phyloP scores from a whole-genome alignment of 2,888 invertebrate species.

The Agonopterix arenella region DNA sequence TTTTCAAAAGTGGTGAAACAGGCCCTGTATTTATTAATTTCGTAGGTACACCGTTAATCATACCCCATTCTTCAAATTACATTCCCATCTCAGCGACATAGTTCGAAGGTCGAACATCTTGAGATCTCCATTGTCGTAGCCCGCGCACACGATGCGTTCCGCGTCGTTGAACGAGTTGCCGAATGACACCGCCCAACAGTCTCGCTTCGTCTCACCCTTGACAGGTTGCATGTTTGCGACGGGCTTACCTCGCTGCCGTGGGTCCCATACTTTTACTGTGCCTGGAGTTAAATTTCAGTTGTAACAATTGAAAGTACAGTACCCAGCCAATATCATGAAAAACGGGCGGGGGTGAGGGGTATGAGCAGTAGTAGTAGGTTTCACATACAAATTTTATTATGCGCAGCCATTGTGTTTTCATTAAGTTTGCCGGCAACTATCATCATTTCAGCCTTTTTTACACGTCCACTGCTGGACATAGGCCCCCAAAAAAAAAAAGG shows the following conservation, averaged over 20 bases:
- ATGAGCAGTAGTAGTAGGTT: too few relatives aligned
- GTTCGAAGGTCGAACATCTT: slow-evolving; percentile 94
- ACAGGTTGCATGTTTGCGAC: slow-evolving; percentile 92
- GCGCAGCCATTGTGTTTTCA: too few relatives aligned
- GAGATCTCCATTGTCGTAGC: slow-evolving; percentile 97
- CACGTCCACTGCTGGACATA: too few relatives aligned
- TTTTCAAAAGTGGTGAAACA: too few relatives aligned
- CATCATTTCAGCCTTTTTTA: too few relatives aligned
- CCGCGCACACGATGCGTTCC: slow-evolving; percentile 91
- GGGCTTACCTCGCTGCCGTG: slow-evolving; percentile 90
- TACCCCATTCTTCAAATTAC: slow-evolving; percentile 93
- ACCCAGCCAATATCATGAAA: too few relatives aligned
- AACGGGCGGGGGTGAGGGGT: too few relatives aligned
- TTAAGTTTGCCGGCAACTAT: too few relatives aligned
- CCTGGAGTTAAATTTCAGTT: slow-evolving; percentile 53
- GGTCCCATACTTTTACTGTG: slow-evolving; percentile 96
- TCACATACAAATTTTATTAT: too few relatives aligned
- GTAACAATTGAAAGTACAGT: too few relatives aligned
- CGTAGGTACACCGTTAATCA: slow-evolving; percentile 22
- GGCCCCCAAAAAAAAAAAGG: too few relatives aligned
- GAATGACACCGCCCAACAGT: slow-evolving; percentile 96
- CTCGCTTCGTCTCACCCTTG: slow-evolving; percentile 82
- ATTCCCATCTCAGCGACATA: slow-evolving; percentile 92
- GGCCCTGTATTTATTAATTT: too few relatives aligned
- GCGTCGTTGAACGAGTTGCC: slow-evolving; percentile 93